phyloP scores from a whole-genome alignment of 2,797 vertebrate species.

The Cottoperca gobio region DNA sequence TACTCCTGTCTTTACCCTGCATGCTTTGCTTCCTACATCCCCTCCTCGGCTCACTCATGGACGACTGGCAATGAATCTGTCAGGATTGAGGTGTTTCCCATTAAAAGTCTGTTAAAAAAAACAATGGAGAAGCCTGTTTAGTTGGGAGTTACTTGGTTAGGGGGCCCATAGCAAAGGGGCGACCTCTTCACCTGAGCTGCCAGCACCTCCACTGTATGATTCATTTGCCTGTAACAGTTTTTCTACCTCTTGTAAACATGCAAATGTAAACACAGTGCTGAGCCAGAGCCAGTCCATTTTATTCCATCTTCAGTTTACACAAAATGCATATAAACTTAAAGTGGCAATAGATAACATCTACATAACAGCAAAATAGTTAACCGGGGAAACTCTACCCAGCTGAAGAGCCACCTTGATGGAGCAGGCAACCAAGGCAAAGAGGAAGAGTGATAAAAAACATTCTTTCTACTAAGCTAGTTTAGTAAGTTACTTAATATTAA shows the following conservation, averaged over 20 bases:
- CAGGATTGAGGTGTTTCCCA: conserved; percentile 51
- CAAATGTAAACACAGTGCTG: background rate
- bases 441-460: too few species aligned
- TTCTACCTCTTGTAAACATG: background rate
- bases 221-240: background rate
- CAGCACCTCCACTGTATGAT: background rate
- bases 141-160: conserved; percentile 15
- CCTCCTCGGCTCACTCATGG: conserved; percentile 23
- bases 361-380: too few species aligned
- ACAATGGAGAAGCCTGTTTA: conserved; percentile 12
- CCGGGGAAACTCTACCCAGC: too few species aligned
- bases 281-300: background rate
- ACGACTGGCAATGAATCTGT: conserved; percentile 47
- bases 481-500: too few species aligned
- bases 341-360: too few species aligned
- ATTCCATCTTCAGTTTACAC: background rate
- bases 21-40: conserved; percentile 16
- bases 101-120: conserved; percentile 44
- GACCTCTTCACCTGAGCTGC: conserved; percentile 41
- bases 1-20: conserved; percentile 9
- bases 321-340: background rate
- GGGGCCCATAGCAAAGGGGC: background rate
- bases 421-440: too few species aligned
- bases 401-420: too few species aligned
- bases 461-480: too few species aligned